Percentiles rank a stretch among this genome's conserved stretches.
Conservation (phyloP, 2,888 invertebrate genomes). For the Halocaridina rubra region DNA sequence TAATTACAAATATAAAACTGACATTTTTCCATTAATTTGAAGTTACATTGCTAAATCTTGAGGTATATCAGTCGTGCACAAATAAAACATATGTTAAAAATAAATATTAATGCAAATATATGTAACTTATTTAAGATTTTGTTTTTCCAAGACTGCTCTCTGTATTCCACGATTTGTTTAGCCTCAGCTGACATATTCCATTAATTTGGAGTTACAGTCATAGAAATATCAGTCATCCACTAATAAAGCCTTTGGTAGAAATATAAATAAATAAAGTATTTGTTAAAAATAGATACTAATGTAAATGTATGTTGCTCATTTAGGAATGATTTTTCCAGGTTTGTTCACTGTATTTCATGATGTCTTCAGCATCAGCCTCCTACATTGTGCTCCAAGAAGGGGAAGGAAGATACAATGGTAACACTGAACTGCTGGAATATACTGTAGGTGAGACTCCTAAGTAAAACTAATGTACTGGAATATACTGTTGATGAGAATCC, state of each 20-base stretch:
- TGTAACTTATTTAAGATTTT: too few species aligned
- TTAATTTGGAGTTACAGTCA: neutral
- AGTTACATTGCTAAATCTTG: too few species aligned
- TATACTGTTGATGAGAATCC: too few species aligned
- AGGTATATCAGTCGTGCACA: too few species aligned
- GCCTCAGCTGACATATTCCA: too few species aligned
- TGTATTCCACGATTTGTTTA: too few species aligned
- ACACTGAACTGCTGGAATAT: conserved; percentile 46
- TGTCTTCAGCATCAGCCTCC: conserved; percentile 27
- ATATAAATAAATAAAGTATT: neutral
- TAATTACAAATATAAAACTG: too few species aligned
- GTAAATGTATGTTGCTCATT: neutral
- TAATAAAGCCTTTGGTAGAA: neutral
- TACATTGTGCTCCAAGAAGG: conserved; percentile 33
- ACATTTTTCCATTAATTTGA: too few species aligned
- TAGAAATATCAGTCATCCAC: neutral
- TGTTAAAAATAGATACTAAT: neutral
- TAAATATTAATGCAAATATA: too few species aligned
- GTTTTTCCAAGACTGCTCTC: too few species aligned
- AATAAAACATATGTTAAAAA: too few species aligned
- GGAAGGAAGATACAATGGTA: conserved; percentile 20
- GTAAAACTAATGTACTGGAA: too few species aligned
- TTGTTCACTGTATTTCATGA: conserved; percentile 24
- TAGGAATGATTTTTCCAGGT: neutral
- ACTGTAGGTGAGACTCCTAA: conserved; percentile 38